Conservation (phyloP, 2,113 vertebrate genomes). For the Psephotus haematonotus region DNA sequence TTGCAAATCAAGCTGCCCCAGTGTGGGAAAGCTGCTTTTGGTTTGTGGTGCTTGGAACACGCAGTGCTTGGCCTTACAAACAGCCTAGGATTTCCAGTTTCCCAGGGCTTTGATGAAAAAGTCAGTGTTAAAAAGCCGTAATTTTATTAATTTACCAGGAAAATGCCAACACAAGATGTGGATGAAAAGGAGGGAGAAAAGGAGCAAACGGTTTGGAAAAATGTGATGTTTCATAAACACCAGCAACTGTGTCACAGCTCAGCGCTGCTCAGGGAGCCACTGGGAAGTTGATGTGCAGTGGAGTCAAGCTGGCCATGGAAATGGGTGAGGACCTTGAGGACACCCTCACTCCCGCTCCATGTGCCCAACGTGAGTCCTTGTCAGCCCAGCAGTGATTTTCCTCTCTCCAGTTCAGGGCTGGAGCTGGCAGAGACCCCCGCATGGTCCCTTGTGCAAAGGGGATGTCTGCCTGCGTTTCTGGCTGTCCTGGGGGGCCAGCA, state of each 20-base stretch:
- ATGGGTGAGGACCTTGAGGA: accelerated
- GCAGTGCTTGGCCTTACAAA: not conserved
- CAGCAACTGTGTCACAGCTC: not conserved
- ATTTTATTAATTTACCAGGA: not conserved
- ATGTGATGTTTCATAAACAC: not conserved
- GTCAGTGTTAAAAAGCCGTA: not conserved
- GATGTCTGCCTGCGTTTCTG: not conserved
- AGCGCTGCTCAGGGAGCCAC: not conserved
- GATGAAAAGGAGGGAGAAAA: not conserved
- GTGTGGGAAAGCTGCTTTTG: not conserved
- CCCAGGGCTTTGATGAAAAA: not conserved
- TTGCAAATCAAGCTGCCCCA: not conserved
- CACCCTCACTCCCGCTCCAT: accelerated
- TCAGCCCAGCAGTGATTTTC: not conserved
- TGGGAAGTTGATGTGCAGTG: not conserved
- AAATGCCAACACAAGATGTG: not conserved
- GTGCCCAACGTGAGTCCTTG: not conserved
- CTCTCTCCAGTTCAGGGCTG: not conserved
- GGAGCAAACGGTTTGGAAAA: not conserved
- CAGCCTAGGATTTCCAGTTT: not conserved
- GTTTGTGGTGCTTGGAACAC: accelerated
- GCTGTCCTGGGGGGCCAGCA: not conserved
- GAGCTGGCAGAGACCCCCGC: not conserved
- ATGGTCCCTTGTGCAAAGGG: not conserved
- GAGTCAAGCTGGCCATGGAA: accelerated